These are phyloP conservation scores for Paramormyrops kingsleyae DNA, from an alignment of 2,113 vertebrate genomes.

Conservation along the genomic window DNA sequence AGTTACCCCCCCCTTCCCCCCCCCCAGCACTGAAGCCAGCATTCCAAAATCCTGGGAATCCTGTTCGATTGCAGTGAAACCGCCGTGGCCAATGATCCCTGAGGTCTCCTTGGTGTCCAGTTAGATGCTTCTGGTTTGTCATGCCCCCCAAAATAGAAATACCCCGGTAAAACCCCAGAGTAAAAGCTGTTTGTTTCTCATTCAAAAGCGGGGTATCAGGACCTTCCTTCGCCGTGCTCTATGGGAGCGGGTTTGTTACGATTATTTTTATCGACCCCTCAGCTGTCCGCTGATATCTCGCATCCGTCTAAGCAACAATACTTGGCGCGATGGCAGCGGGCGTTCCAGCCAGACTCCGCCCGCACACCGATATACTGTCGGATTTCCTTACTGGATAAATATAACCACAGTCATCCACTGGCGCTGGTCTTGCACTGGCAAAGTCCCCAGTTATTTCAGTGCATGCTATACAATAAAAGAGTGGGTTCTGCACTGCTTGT, in stretches of 20 bases:
- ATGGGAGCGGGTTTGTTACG: conserved; percentile 25
- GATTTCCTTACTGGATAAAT: conserved; percentile 65
- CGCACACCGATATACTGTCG: conserved; percentile 44
- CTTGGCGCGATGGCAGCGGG: conserved; percentile 24
- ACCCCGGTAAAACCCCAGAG: conserved; percentile 16
- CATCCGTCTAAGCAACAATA: conserved; percentile 37
- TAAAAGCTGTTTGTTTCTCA: conserved; percentile 14
- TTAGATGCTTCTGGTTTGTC: conserved; percentile 60
- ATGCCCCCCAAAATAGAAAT: conserved; percentile 54
- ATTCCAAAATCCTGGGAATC: conserved; percentile 33
- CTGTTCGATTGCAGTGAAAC: conserved; percentile 2
- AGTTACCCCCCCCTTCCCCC: neutral
- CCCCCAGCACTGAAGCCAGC: neutral
- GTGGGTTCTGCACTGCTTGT: conserved; percentile 29
- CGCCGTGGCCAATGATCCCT: neutral
- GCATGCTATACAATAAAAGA: conserved; percentile 50
- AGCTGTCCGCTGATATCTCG: conserved; percentile 24
- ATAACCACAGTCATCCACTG: conserved; percentile 60
- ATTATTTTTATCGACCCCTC: conserved; percentile 32
- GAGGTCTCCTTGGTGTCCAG: conserved; percentile 19
- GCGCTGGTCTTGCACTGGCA: conserved; percentile 46
- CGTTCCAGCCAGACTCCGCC: conserved; percentile 24
- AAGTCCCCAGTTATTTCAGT: conserved; percentile 54
- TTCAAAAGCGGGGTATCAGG: conserved; percentile 13
- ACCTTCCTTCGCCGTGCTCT: neutral